Evolutionary conservation across 1,140 invertebrate species (phyloP).

Genomic region (Conus betulinus): DNA sequence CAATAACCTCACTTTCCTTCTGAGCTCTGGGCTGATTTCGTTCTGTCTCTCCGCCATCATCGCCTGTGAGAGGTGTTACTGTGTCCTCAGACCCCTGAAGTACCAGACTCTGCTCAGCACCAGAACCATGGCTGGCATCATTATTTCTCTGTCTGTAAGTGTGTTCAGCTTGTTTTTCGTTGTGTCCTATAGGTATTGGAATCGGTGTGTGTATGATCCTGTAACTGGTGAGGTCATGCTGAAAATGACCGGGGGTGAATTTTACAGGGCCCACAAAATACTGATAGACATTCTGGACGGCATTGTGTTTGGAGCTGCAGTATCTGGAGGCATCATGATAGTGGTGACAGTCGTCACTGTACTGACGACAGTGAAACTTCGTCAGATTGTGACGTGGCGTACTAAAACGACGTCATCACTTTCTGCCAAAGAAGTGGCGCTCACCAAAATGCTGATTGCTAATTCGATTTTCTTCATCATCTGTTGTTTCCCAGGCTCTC

Average conservation of each 20-base stretch:
- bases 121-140: constrained; percentile 14
- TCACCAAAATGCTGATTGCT: constrained; percentile 23
- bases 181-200: neutral
- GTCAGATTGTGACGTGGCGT: neutral
- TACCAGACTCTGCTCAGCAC: constrained; percentile 8
- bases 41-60: constrained; percentile 6
- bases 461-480: neutral
- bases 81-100: constrained; percentile 9
- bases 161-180: neutral
- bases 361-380: neutral
- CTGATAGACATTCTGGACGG: neutral
- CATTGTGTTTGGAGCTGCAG: neutral
- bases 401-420: neutral
- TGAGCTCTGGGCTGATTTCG: neutral
- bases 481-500: neutral
- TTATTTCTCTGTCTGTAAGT: neutral
- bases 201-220: neutral
- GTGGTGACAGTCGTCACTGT: neutral
- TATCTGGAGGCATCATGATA: neutral
- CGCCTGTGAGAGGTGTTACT: constrained; percentile 19
- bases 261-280: neutral
- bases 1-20: neutral
- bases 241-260: neutral
- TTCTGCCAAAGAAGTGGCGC: neutral
- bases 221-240: no score